phyloP scores from a whole-genome alignment of 2,797 vertebrate genomes.

The Craterocephalus amniculus region DNA sequence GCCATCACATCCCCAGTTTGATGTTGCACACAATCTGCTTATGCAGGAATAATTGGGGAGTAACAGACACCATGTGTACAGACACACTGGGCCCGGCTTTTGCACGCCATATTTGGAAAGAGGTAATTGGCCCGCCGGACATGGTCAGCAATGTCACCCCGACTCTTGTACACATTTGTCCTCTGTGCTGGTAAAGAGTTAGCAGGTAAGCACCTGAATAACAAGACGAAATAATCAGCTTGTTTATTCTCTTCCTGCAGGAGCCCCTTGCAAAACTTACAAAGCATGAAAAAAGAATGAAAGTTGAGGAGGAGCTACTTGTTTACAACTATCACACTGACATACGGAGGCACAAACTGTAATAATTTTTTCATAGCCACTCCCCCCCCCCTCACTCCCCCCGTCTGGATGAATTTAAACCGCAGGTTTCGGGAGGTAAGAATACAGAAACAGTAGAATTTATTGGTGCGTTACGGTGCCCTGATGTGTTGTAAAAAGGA shows the following conservation, averaged over 20 bases:
- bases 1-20: conserved; percentile 84
- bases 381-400: conserved; percentile 33
- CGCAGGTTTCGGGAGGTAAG: conserved; percentile 61
- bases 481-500: conserved; percentile 82
- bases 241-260: conserved; percentile 65
- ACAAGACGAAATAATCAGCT: conserved; percentile 57
- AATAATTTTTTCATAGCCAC: conserved; percentile 67
- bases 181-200: conserved; percentile 57
- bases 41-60: conserved; percentile 85
- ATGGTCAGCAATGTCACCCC: conserved; percentile 80
- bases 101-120: conserved; percentile 77
- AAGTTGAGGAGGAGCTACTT: conserved; percentile 72
- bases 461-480: conserved; percentile 75
- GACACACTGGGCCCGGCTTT: conserved; percentile 65
- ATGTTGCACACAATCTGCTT: conserved; percentile 87
- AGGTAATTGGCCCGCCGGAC: conserved; percentile 83
- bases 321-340: conserved; percentile 67
- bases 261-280: conserved; percentile 64
- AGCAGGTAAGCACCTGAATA: conserved; percentile 42
- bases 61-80: conserved; percentile 79
- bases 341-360: conserved; percentile 65
- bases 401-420: conserved; percentile 70
- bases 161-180: conserved; percentile 63
- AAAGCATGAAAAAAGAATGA: conserved; percentile 45
- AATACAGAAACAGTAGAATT: conserved; percentile 75